Evolutionary conservation across 2,113 vertebrate genomes (phyloP).

Genomic region (Ceuthmochares aereus): DNA sequence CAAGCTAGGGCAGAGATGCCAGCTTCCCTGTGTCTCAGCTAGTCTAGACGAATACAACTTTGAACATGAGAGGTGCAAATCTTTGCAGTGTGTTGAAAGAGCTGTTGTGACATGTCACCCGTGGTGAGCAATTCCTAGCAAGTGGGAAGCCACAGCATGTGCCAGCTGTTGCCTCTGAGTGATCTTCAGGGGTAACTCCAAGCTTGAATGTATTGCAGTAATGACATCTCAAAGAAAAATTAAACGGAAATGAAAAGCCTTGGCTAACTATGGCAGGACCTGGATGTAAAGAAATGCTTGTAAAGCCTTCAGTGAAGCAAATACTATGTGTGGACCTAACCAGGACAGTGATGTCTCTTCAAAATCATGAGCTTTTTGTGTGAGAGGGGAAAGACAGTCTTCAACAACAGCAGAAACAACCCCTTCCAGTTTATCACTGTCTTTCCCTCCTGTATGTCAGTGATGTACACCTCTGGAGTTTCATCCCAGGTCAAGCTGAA

Average conservation of each 20-base stretch:
- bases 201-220: background rate
- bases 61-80: background rate
- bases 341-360: background rate
- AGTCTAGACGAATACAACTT: background rate
- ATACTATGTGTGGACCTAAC: background rate
- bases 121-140: conserved; percentile 31
- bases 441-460: background rate
- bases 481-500: background rate
- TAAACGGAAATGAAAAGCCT: background rate
- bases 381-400: background rate
- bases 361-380: background rate
- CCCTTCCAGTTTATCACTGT: background rate
- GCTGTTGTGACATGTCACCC: conserved; percentile 6
- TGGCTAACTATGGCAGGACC: background rate
- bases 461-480: background rate
- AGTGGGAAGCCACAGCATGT: conserved; percentile 24
- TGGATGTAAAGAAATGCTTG: background rate
- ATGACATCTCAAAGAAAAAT: background rate
- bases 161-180: conserved; percentile 12
- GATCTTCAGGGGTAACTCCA: background rate
- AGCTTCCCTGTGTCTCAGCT: background rate
- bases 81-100: background rate
- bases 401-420: background rate
- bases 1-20: background rate
- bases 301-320: background rate